Percentiles rank a stretch among this genome's conserved stretches.
Evolutionary conservation across 2,113 vertebrate species (phyloP).

Genomic region (Pterocles gutturalis): DNA sequence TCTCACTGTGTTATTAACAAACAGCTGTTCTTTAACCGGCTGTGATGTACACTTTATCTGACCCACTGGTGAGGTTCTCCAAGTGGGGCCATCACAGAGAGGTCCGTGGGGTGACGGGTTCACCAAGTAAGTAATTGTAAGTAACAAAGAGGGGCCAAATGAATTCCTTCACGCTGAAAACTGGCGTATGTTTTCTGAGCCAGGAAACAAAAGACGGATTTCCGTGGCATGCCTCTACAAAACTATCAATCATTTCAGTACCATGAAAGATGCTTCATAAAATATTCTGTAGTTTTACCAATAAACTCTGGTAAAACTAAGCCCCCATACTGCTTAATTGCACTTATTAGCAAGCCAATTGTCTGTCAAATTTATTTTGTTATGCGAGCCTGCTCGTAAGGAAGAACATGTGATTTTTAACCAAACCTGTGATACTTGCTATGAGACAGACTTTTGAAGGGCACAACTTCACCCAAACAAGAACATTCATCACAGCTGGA

Average conservation of each 20-base stretch:
- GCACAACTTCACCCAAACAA: conserved; percentile 3
- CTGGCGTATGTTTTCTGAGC: neutral
- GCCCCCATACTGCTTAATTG: conserved; percentile 43
- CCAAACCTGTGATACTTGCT: neutral
- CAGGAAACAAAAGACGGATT: conserved; percentile 17
- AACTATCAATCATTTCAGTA: conserved; percentile 20
- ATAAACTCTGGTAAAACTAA: conserved; percentile 5
- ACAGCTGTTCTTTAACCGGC: neutral
- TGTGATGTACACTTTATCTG: neutral
- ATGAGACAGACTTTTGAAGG: conserved; percentile 18
- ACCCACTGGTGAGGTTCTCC: neutral
- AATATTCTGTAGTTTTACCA: conserved; percentile 32
- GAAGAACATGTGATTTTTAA: neutral
- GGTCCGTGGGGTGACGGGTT: neutral
- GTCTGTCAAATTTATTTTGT: conserved; percentile 23
- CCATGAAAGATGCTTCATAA: conserved; percentile 8
- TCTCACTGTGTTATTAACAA: neutral
- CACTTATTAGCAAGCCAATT: conserved; percentile 20
- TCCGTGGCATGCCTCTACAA: neutral
- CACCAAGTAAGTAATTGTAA: neutral
- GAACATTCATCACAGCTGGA: neutral
- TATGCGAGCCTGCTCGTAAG: neutral
- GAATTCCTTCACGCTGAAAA: neutral
- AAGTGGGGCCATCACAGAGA: neutral
- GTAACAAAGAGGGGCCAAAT: neutral